Conservation (phyloP, 2,113 vertebrate genomes). For the Symphodus melops region DNA sequence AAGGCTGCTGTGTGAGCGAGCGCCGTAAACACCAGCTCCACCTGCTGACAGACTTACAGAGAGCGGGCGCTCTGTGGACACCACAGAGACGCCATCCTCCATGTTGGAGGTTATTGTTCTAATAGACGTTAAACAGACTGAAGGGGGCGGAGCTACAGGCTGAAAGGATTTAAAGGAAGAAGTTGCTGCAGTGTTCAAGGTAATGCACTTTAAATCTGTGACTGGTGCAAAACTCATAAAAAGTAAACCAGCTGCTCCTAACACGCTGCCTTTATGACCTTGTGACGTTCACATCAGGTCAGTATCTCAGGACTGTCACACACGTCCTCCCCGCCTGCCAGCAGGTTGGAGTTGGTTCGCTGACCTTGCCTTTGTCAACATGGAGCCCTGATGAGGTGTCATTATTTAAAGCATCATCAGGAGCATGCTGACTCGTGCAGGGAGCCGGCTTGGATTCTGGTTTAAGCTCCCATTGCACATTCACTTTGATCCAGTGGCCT, state of each 20-base stretch:
- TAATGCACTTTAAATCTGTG: constrained; percentile 29
- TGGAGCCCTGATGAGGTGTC: background rate
- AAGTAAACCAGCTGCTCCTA: background rate
- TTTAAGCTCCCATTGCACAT: background rate
- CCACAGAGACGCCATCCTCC: too few relatives aligned
- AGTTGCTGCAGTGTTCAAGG: constrained; percentile 39
- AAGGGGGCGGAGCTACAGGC: too few relatives aligned
- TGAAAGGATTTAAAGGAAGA: constrained; percentile 17
- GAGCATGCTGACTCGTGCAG: constrained; percentile 20
- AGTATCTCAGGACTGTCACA: background rate
- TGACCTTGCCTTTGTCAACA: background rate
- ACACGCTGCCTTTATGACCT: background rate
- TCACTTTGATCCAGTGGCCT: background rate
- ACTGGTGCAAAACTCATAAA: constrained; percentile 28
- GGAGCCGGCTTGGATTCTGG: constrained; percentile 20
- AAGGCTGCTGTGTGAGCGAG: too few relatives aligned
- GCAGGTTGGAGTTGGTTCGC: background rate
- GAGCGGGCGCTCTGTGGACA: too few relatives aligned
- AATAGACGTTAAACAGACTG: too few relatives aligned
- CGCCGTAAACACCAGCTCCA: too few relatives aligned
- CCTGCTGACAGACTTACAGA: too few relatives aligned
- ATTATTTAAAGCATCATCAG: constrained; percentile 34
- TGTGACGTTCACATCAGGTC: background rate
- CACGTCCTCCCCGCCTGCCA: background rate
- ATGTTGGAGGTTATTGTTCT: too few relatives aligned